These are phyloP conservation scores for Thumatha senex DNA, from an alignment of 2,888 invertebrate species.

Conservation along the genomic window DNA sequence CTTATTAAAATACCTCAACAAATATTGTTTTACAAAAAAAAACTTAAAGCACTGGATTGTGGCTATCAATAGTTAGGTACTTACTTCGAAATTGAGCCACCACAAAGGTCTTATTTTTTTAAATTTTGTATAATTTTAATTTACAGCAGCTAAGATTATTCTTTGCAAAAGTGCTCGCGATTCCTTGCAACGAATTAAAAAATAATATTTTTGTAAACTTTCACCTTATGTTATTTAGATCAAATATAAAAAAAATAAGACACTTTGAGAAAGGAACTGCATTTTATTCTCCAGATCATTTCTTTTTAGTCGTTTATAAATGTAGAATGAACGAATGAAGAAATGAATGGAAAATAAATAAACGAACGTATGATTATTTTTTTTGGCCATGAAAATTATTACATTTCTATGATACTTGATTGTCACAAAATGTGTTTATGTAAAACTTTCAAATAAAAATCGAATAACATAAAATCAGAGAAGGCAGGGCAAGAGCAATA, in stretches of 20 bases:
- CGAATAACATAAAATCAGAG: too few species aligned
- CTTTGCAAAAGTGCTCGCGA: constrained; percentile 33
- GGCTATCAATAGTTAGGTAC: constrained; percentile 47
- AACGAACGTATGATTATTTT: background rate
- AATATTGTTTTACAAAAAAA: constrained; percentile 37
- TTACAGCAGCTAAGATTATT: constrained; percentile 43
- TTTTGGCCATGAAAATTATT: too few species aligned
- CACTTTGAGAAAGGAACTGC: background rate
- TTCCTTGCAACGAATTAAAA: constrained; percentile 40
- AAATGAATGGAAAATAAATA: background rate
- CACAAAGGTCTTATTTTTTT: constrained; percentile 49
- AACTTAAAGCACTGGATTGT: constrained; percentile 43
- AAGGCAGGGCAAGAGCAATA: too few species aligned
- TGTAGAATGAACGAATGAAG: too few species aligned
- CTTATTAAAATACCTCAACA: constrained; percentile 45
- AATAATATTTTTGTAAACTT: too few species aligned
- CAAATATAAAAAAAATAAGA: background rate
- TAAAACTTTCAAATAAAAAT: too few species aligned
- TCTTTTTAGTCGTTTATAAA: background rate
- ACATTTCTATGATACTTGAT: too few species aligned
- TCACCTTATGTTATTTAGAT: background rate
- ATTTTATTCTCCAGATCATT: too few species aligned
- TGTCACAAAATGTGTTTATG: too few species aligned
- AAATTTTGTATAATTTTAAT: constrained; percentile 34
- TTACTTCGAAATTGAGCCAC: constrained; percentile 60